These are phyloP conservation scores for Ictalurus furcatus DNA, from an alignment of 2,113 vertebrate genomes.

Conservation along the genomic window DNA sequence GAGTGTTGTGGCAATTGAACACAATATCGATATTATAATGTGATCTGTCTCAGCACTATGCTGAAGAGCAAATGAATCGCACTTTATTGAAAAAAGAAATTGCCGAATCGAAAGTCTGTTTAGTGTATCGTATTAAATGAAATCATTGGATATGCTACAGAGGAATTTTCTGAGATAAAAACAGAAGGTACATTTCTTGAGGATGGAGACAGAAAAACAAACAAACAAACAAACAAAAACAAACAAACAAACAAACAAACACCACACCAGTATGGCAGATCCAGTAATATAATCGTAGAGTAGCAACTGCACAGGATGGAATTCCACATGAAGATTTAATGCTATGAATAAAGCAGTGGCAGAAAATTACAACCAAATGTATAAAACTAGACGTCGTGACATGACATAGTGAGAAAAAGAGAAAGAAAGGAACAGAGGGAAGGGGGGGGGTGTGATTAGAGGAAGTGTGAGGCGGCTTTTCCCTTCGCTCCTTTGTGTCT, in stretches of 20 bases:
- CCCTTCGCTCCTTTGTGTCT: constrained; percentile 53
- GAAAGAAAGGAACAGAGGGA: neutral
- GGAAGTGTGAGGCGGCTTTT: constrained; percentile 1
- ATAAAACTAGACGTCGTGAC: neutral
- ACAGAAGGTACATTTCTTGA: neutral
- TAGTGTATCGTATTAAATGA: neutral
- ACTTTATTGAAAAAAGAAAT: neutral
- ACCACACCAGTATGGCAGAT: neutral
- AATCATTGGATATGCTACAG: neutral
- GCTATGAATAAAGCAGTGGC: neutral
- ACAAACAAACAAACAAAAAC: neutral
- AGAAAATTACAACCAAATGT: neutral
- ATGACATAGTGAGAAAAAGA: neutral
- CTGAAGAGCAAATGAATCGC: neutral
- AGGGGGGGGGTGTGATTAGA: neutral
- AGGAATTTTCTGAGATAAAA: neutral
- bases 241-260: neutral
- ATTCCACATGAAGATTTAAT: neutral
- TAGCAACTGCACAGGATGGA: neutral
- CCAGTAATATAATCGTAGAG: neutral
- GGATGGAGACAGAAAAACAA: neutral
- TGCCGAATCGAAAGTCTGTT: no score
- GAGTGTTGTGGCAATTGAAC: neutral
- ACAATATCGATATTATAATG: no score
- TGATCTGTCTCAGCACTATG: no score